phyloP scores from a whole-genome alignment of 2,888 invertebrate genomes.

The Gymnocheta viridis region DNA sequence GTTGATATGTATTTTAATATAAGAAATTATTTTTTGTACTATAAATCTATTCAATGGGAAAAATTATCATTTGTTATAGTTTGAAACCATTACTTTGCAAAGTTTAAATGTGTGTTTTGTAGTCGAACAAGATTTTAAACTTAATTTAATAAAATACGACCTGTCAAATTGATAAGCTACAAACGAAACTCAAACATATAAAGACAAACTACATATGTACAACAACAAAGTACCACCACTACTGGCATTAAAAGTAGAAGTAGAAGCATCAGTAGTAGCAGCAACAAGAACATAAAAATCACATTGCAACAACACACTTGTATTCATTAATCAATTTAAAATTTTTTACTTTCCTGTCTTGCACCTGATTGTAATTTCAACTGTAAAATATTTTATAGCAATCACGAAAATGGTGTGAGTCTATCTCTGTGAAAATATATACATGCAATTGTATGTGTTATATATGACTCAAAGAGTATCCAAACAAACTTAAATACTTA shows the following conservation, averaged over 20 bases:
- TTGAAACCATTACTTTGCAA: slow-evolving; percentile 46
- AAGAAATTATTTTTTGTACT: slow-evolving; percentile 34
- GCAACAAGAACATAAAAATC: slow-evolving; percentile 17
- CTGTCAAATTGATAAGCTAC: slow-evolving; percentile 70
- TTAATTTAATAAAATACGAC: slow-evolving; percentile 70
- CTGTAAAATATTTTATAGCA: slow-evolving; percentile 62
- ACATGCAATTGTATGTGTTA: slow-evolving; percentile 3
- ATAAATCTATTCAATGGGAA: slow-evolving; percentile 49
- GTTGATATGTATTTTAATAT: slow-evolving; percentile 29
- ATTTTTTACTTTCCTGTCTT: slow-evolving; percentile 65
- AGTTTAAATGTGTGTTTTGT: slow-evolving; percentile 37
- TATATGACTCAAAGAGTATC: slow-evolving; percentile 33
- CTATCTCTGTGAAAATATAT: neutral
- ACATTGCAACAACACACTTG: slow-evolving; percentile 56
- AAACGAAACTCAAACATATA: slow-evolving; percentile 54
- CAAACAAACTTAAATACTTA: slow-evolving; percentile 58
- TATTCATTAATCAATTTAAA: slow-evolving; percentile 69
- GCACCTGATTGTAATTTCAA: slow-evolving; percentile 68
- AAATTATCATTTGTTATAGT: slow-evolving; percentile 62
- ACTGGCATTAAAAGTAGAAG: slow-evolving; percentile 10
- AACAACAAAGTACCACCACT: slow-evolving; percentile 6
- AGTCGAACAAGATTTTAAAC: slow-evolving; percentile 67
- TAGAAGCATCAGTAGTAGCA: neutral
- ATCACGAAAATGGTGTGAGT: slow-evolving; percentile 38
- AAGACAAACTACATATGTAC: slow-evolving; percentile 11